Evolutionary conservation across 2,113 vertebrate species (phyloP).

Genomic region (Brachyistius frenatus): DNA sequence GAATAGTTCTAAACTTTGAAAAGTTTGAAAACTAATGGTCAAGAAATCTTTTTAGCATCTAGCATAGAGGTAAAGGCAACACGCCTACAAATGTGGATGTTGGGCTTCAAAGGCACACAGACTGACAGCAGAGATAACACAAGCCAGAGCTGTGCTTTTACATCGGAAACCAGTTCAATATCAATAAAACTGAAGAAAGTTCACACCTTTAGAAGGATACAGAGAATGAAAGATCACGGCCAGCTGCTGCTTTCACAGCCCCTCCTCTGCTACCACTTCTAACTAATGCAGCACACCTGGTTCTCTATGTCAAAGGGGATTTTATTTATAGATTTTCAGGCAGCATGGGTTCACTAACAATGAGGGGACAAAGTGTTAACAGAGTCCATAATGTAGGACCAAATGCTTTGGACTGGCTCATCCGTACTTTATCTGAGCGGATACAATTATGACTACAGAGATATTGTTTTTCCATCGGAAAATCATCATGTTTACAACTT

Average conservation of each 20-base stretch:
- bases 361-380: background rate
- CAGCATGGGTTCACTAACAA: background rate
- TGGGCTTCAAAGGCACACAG: background rate
- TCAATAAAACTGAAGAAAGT: constrained; percentile 25
- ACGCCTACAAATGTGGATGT: background rate
- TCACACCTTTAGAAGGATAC: constrained; percentile 11
- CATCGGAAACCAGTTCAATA: background rate
- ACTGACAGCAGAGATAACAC: too few species aligned
- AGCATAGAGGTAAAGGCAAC: background rate
- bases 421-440: background rate
- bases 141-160: background rate
- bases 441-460: too few species aligned
- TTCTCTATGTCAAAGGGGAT: constrained; percentile 4
- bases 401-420: background rate
- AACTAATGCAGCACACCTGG: background rate
- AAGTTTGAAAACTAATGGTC: too few species aligned
- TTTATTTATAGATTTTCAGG: constrained; percentile 7
- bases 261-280: background rate
- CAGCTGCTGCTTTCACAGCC: constrained; percentile 2
- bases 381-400: background rate
- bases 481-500: too few species aligned
- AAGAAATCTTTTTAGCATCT: too few species aligned
- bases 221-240: constrained; percentile 47
- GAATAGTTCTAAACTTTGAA: background rate
- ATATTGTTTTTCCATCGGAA: too few species aligned